phyloP scores from a whole-genome alignment of 2,113 vertebrate species.

The Odobenus rosmarus region DNA sequence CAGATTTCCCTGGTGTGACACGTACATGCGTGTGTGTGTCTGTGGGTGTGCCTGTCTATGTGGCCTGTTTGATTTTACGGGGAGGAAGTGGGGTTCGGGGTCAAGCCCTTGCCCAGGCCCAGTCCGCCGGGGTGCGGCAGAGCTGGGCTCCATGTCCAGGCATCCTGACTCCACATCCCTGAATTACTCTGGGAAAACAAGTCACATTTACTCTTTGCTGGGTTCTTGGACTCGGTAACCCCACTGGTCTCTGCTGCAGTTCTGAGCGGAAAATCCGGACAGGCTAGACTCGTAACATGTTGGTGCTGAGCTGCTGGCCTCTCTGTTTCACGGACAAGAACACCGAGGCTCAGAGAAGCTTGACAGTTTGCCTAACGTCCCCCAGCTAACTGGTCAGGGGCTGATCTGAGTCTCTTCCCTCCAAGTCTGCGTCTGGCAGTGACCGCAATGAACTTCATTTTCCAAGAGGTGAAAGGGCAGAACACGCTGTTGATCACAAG shows the following conservation, averaged over 20 bases:
- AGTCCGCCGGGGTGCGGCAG: not conserved
- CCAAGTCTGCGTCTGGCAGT: not conserved
- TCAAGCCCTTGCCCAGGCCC: not conserved
- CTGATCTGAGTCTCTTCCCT: not conserved
- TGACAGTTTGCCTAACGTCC: rapidly evolving
- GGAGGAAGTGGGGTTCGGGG: not conserved
- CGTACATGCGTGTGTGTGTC: rapidly evolving
- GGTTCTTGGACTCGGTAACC: not conserved
- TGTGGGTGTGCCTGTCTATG: not conserved
- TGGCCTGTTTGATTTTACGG: not conserved
- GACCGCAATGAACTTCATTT: not conserved
- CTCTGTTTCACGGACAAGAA: not conserved
- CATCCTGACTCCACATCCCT: not conserved
- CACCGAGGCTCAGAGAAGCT: not conserved
- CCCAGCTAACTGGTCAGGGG: not conserved
- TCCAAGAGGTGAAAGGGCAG: not conserved
- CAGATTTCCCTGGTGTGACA: not conserved
- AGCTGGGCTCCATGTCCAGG: not conserved
- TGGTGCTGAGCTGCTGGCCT: not conserved
- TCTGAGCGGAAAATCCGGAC: not conserved
- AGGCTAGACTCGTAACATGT: not conserved
- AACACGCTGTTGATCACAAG: not conserved
- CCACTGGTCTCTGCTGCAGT: not conserved
- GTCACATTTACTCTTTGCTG: no score
- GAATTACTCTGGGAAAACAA: not conserved